Evolutionary conservation across 2,797 vertebrate species (phyloP).

Genomic region (Crenichthys baileyi): DNA sequence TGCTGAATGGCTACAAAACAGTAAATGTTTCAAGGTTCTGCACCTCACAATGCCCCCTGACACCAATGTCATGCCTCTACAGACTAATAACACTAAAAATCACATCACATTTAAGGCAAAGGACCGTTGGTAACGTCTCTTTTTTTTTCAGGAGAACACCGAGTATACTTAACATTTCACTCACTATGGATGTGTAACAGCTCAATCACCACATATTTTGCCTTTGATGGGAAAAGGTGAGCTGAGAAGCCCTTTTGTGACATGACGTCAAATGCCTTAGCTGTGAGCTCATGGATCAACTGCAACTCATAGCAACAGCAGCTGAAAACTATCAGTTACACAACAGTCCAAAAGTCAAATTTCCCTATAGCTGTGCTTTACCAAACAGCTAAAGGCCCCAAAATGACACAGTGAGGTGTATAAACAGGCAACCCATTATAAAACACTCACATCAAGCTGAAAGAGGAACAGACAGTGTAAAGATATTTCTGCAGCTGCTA

Average conservation of each 20-base stretch:
- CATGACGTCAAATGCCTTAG: constrained; percentile 13
- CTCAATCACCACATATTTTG: background rate
- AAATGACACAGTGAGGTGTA: background rate
- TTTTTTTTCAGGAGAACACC: constrained; percentile 4
- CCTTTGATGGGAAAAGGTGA: constrained; percentile 13
- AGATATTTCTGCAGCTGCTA: constrained; percentile 5
- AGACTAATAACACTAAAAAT: background rate
- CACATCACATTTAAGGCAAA: constrained; percentile 13
- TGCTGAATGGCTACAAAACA: background rate
- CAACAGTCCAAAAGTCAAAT: background rate
- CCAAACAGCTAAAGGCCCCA: background rate
- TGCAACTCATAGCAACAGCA: constrained; percentile 3
- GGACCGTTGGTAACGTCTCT: background rate
- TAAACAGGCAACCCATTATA: background rate
- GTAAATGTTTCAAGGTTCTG: constrained; percentile 5
- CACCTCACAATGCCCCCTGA: background rate
- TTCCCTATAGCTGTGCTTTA: background rate
- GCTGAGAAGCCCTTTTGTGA: constrained; percentile 1
- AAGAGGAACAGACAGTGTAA: constrained; percentile 4
- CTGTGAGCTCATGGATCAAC: constrained; percentile 12
- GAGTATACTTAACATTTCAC: constrained; percentile 13
- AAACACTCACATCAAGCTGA: constrained; percentile 3
- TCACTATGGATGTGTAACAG: constrained; percentile 6
- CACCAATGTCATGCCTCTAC: background rate
- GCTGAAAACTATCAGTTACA: constrained; percentile 3